Evolutionary conservation across 53 echinoderm and acorn worm species (phyloP).

Genomic region (Astropecten irregularis): DNA sequence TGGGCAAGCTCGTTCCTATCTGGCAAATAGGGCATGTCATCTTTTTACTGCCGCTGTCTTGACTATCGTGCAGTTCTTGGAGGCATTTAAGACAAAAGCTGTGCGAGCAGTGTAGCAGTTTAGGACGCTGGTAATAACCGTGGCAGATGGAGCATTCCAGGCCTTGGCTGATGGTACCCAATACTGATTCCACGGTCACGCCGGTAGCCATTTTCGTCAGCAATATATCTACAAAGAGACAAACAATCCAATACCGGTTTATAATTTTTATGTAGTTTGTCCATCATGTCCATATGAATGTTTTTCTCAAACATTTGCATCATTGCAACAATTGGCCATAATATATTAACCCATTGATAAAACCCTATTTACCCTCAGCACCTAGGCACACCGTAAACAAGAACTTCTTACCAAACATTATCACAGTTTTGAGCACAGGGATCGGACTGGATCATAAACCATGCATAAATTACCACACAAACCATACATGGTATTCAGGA

Average conservation of each 20-base stretch:
- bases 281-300: no score
- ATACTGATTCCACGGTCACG: neutral
- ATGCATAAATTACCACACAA: no score
- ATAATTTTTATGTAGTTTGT: no score
- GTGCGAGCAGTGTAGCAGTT: constrained; percentile 36
- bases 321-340: no score
- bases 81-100: constrained; percentile 3
- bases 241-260: neutral
- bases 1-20: constrained; percentile 6
- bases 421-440: no score
- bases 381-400: no score
- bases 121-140: constrained; percentile 5
- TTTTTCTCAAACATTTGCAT: no score
- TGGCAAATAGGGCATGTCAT: constrained; percentile 24
- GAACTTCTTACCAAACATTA: no score
- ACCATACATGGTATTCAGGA: no score
- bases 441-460: no score
- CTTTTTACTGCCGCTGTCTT: neutral
- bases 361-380: no score
- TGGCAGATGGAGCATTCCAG: constrained; percentile 44
- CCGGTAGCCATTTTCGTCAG: constrained; percentile 7
- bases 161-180: neutral
- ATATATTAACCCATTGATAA: no score
- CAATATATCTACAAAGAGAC: neutral
- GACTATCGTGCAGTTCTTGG: constrained; percentile 4